These are phyloP conservation scores for Corbicula japonica DNA, from an alignment of 2,888 invertebrate genomes.

Conservation along the genomic window DNA sequence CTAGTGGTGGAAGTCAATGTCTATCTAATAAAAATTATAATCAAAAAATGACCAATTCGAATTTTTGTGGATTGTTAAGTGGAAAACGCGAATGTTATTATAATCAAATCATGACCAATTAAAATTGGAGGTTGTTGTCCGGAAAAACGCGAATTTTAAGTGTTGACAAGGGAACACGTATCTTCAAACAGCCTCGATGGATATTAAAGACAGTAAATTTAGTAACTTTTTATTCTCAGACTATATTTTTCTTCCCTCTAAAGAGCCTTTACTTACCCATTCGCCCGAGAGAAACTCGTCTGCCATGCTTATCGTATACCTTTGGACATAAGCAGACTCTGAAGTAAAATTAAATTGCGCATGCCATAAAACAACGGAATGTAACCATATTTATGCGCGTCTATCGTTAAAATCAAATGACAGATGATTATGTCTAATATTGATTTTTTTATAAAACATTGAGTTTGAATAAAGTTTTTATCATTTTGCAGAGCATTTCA, in stretches of 20 bases:
- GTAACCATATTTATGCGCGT: no score
- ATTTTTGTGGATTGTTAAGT: background rate
- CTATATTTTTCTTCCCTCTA: no score
- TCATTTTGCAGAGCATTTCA: no score
- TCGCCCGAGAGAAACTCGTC: background rate
- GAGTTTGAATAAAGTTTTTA: no score
- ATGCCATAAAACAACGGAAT: no score
- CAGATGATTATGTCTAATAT: no score
- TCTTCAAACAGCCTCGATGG: background rate
- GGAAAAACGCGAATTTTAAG: background rate
- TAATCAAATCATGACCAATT: background rate
- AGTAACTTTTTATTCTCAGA: background rate
- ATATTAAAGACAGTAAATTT: background rate
- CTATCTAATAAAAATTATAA: background rate
- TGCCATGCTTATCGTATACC: constrained; percentile 2
- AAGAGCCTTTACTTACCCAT: constrained; percentile 6
- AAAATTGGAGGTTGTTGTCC: background rate
- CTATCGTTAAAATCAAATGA: no score
- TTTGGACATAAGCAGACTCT: constrained; percentile 15
- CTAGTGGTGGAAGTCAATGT: background rate
- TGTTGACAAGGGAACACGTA: background rate
- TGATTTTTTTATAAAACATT: no score
- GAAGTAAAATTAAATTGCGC: no score
- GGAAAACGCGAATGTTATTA: background rate
- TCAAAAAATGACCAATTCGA: background rate